Conservation (phyloP, 2,797 vertebrate species). For the Sciaenops ocellatus region DNA sequence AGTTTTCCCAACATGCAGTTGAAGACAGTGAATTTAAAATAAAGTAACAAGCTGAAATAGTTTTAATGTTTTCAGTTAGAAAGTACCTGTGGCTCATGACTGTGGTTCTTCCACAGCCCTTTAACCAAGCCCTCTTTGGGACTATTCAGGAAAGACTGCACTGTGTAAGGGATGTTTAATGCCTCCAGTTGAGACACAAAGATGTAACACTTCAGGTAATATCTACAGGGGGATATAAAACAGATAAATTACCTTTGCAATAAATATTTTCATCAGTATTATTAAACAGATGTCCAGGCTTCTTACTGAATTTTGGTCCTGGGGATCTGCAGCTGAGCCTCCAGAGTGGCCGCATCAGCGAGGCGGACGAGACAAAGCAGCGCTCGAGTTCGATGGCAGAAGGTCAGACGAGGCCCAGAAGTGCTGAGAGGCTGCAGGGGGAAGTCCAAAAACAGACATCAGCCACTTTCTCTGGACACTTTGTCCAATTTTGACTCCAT, state of each 20-base stretch:
- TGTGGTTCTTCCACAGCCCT: conserved; percentile 98
- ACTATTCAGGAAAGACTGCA: conserved; percentile 92
- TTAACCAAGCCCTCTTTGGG: conserved; percentile 98
- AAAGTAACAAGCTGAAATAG: not conserved
- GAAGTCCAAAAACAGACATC: not conserved
- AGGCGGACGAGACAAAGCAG: conserved; percentile 92
- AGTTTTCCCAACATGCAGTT: not conserved
- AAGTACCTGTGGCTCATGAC: conserved; percentile 91
- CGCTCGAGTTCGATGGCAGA: conserved; percentile 90
- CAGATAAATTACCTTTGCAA: not conserved
- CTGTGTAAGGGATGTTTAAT: conserved; percentile 94
- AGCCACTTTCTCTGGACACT: not conserved
- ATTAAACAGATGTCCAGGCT: not conserved
- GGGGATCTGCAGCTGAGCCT: conserved; percentile 89
- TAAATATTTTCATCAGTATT: not conserved
- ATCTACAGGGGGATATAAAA: conserved; percentile 76
- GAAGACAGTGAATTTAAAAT: not conserved
- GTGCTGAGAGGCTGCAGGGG: conserved; percentile 86
- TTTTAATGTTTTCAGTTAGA: not conserved
- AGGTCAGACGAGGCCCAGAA: conserved; percentile 88
- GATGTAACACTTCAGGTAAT: conserved; percentile 91
- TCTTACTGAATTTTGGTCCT: conserved; percentile 90
- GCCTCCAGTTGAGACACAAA: conserved; percentile 94
- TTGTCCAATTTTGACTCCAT: not conserved
- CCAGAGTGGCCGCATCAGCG: conserved; percentile 87